Percentiles rank a stretch among this genome's conserved stretches.
These are phyloP conservation scores for Gastrophryne carolinensis DNA, from an alignment of 2,797 vertebrate genomes.

Conservation along the genomic window DNA sequence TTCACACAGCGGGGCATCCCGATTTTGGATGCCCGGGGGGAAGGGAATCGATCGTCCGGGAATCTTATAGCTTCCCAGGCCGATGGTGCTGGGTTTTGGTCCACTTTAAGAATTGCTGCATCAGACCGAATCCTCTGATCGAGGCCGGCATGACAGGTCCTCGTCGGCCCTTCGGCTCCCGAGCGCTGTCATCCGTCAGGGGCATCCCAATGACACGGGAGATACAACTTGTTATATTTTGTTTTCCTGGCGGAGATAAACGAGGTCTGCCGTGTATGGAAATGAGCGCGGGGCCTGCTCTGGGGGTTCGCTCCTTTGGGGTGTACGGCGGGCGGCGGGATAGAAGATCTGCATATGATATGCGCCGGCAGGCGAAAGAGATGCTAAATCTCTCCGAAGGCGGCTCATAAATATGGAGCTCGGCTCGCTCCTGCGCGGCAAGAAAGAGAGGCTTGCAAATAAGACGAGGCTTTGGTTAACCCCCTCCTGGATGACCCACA, in stretches of 20 bases:
- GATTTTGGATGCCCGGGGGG: no score
- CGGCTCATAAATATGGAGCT: slow-evolving; percentile 50
- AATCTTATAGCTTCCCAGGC: no score
- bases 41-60: no score
- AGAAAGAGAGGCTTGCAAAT: slow-evolving; percentile 38
- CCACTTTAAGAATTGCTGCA: no score
- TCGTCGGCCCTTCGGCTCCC: background rate
- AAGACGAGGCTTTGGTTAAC: slow-evolving; percentile 41
- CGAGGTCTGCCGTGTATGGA: slow-evolving; percentile 40
- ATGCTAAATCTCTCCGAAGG: slow-evolving; percentile 51
- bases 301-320: slow-evolving; percentile 48
- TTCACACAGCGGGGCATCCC: no score
- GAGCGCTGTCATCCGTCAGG: background rate
- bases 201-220: slow-evolving; percentile 37
- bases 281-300: slow-evolving; percentile 38
- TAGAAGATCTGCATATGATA: slow-evolving; percentile 52
- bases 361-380: slow-evolving; percentile 49
- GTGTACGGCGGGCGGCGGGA: slow-evolving; percentile 48
- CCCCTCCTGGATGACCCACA: background rate
- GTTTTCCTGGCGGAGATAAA: slow-evolving; percentile 32
- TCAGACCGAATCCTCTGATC: no score
- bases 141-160: background rate
- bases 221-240: slow-evolving; percentile 11
- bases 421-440: slow-evolving; percentile 20
- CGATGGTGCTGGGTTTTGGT: no score